A percentile compares a stretch with the other conserved stretches of the same genome.
Evolutionary conservation across 2,888 invertebrate genomes (phyloP).

Genomic region (Cryptophagus acutangulus): DNA sequence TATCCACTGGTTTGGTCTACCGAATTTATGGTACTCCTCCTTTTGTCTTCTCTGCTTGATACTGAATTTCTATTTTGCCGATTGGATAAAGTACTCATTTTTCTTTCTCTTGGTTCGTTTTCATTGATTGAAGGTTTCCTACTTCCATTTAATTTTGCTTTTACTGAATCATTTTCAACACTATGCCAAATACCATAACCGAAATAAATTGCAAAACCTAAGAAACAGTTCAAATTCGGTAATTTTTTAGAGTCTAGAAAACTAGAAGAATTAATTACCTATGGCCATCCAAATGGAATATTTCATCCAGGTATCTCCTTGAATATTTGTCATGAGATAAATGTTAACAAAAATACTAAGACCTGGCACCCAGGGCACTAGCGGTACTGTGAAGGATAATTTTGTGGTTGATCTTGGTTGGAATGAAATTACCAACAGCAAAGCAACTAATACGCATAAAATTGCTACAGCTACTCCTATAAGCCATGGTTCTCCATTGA

Average conservation of each 20-base stretch:
- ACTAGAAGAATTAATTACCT: constrained; percentile 54
- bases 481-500: constrained; percentile 42
- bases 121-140: too few relatives aligned
- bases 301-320: constrained; percentile 73
- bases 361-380: constrained; percentile 77
- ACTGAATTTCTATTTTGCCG: too few relatives aligned
- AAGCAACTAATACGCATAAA: constrained; percentile 38
- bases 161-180: constrained; percentile 43
- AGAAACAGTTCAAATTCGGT: constrained; percentile 19
- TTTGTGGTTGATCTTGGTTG: constrained; percentile 61
- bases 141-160: constrained; percentile 5
- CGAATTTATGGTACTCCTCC: too few relatives aligned
- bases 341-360: constrained; percentile 77
- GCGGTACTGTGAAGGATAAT: constrained; percentile 65
- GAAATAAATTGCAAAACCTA: constrained; percentile 69
- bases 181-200: constrained; percentile 71
- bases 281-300: constrained; percentile 74
- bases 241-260: not conserved
- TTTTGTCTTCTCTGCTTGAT: too few relatives aligned
- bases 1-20: too few relatives aligned
- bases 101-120: too few relatives aligned
- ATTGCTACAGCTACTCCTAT: constrained; percentile 40
- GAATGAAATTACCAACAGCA: constrained; percentile 53
- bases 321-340: constrained; percentile 79
- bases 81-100: too few relatives aligned